phyloP scores from a whole-genome alignment of 2,113 vertebrate genomes.

The Stercorarius parasiticus region DNA sequence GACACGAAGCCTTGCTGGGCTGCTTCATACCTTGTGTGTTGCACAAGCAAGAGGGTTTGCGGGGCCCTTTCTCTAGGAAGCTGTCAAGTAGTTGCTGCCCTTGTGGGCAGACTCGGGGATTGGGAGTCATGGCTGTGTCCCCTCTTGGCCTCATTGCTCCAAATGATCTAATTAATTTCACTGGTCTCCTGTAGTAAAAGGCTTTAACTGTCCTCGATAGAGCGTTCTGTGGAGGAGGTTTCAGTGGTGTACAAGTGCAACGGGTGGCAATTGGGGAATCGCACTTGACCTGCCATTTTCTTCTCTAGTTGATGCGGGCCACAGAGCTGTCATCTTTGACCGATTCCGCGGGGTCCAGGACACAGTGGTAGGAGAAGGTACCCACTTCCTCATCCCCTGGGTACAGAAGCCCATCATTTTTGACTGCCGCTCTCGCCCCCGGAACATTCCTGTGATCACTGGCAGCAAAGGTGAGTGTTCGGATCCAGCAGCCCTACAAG shows the following conservation, averaged over 20 bases:
- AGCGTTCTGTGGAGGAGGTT: fast-evolving
- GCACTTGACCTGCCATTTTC: not conserved
- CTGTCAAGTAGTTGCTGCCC: not conserved
- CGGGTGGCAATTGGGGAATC: fast-evolving
- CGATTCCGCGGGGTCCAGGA: slow-evolving; percentile 92
- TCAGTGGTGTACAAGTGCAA: not conserved
- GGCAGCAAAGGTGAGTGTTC: slow-evolving; percentile 91
- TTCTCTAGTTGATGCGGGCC: slow-evolving; percentile 89
- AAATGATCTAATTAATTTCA: fast-evolving
- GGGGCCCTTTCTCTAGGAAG: too few species aligned
- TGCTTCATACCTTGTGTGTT: fast-evolving
- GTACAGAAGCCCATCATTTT: slow-evolving; percentile 96
- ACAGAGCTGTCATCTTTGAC: slow-evolving; percentile 95
- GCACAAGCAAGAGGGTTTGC: fast-evolving
- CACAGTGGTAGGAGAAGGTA: slow-evolving; percentile 87
- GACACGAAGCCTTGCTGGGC: fast-evolving
- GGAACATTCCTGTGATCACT: slow-evolving; percentile 94
- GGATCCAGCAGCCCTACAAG: fast-evolving
- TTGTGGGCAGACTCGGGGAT: fast-evolving
- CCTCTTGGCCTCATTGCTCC: not conserved
- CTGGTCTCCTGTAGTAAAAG: fast-evolving
- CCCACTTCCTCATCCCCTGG: slow-evolving; percentile 97
- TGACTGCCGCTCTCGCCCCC: slow-evolving; percentile 94
- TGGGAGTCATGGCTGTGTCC: fast-evolving
- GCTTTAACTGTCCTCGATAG: fast-evolving